Percentiles rank a stretch among this genome's conserved stretches.
These are phyloP conservation scores for Marcusenius ussheri DNA, from an alignment of 2,113 vertebrate species.

Conservation along the genomic window DNA sequence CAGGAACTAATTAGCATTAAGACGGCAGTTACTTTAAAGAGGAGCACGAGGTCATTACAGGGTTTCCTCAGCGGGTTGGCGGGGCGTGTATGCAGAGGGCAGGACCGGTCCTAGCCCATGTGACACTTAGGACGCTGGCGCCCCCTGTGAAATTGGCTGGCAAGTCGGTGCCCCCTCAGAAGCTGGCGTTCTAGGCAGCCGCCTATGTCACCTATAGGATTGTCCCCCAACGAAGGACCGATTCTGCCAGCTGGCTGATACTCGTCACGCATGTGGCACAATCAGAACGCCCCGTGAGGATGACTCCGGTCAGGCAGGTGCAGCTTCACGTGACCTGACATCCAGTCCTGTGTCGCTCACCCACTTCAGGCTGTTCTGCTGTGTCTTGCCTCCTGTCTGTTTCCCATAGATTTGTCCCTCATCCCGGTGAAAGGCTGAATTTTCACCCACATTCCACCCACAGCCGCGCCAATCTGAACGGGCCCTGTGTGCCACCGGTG, in stretches of 20 bases:
- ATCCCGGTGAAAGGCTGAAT: not conserved
- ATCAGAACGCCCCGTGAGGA: not conserved
- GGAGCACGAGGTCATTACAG: not conserved
- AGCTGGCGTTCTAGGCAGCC: not conserved
- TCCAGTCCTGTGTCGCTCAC: not conserved
- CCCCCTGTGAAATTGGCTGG: not conserved
- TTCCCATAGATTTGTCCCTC: not conserved
- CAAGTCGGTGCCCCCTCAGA: not conserved
- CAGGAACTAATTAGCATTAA: slow-evolving; percentile 39
- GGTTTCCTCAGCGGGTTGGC: not conserved
- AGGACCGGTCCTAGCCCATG: not conserved
- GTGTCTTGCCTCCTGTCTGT: not conserved
- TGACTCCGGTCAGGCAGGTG: not conserved
- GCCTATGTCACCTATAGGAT: not conserved
- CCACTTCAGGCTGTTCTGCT: not conserved
- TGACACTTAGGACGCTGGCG: not conserved
- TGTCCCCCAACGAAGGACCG: not conserved
- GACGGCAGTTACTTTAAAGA: slow-evolving; percentile 36
- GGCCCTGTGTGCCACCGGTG: not conserved
- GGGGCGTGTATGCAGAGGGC: not conserved
- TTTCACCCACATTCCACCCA: not conserved
- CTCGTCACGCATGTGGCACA: not conserved
- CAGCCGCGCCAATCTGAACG: not conserved
- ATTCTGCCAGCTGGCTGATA: not conserved
- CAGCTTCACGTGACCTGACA: not conserved